Base-by-base conservation (phyloP, 1,140 invertebrate genomes). In the Drosophila kurseongensis region DNA sequence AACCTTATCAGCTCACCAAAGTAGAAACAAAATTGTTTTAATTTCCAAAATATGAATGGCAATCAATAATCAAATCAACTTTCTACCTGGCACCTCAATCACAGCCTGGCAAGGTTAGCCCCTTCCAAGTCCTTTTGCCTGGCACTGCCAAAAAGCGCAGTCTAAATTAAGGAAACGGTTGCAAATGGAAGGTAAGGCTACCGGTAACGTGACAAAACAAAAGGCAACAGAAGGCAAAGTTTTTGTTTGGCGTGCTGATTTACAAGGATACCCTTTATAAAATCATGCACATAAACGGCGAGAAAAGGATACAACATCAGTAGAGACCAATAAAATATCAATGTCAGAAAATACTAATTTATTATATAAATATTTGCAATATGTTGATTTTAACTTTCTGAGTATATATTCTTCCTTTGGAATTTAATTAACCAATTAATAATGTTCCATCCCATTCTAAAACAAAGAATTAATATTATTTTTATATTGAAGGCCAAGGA, bases 61-160 rank as follows among this genome's bases (percentile, higher is more conserved):
- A 77, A 77, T 77, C 73, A 60, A 77, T 76, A 77, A 76, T 68
- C 73, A 77, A 76, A 77, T 76, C 75, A 77, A 68, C 63, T 67
- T 76, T 74, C 73, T 41, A 54, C 42, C 73, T 75, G 72, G 54
- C 72, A 75, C 72, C 72, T 73, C 68, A 75, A 73, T 75, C 68
- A 74, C 68, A 62, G 59, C 42, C 72, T 36, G 65, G 69, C 73
- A 75, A 75, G 73, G 73, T 75, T 75, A 75, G 44, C 42, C 50
- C 61, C 5, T n/a, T 27, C 14, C 48, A 40, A 32, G 42, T 50
- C 69, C 59, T 58, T 65, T 58, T 41, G 54, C 59, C 52, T 75
- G 73, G 71, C 71, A 58, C 72, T 42, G 48, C 60, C 61, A 36
- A 75, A 75, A 75, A 75, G 73, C 73, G 72, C 73, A 75, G 71